phyloP scores from a whole-genome alignment of 1,140 invertebrate species.

The Drosophila neocordata region DNA sequence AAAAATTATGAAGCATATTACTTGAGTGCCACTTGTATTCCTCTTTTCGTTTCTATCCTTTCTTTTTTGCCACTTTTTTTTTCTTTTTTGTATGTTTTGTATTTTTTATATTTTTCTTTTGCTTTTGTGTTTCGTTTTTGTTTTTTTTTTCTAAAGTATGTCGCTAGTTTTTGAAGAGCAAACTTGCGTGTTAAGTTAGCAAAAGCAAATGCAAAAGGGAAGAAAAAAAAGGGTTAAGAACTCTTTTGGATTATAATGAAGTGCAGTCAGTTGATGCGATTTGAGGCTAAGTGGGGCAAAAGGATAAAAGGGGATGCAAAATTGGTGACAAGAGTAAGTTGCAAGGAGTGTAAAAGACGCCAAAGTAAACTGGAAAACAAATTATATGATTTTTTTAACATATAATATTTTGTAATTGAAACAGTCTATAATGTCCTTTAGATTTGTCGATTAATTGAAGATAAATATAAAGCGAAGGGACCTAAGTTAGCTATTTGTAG shows the following conservation, averaged over 20 bases:
- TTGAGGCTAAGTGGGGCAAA: conserved; percentile 1
- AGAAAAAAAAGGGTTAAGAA: conserved; percentile 44
- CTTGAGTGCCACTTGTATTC: conserved; percentile 53
- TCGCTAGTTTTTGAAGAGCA: conserved; percentile 51
- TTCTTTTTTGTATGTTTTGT: conserved; percentile 14
- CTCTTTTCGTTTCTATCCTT: conserved; percentile 33
- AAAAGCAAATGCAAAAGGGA: neutral
- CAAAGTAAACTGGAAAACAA: neutral
- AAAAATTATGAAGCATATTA: conserved; percentile 68
- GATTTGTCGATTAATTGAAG: too few species aligned
- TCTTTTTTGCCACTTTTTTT: conserved; percentile 50
- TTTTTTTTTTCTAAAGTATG: conserved; percentile 36
- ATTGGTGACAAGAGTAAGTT: conserved; percentile 1
- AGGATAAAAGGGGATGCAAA: neutral
- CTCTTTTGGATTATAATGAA: conserved; percentile 48
- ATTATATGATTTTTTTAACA: too few species aligned
- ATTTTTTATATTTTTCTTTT: conserved; percentile 31
- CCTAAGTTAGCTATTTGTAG: too few species aligned
- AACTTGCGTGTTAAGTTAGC: conserved; percentile 54
- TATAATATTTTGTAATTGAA: too few species aligned
- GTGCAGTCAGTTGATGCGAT: conserved; percentile 5
- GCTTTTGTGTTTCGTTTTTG: conserved; percentile 18
- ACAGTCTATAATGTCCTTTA: too few species aligned
- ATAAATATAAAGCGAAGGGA: too few species aligned
- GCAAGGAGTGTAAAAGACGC: neutral